A percentile compares a stretch with the other conserved stretches of the same genome.
phyloP scores from a whole-genome alignment of 1,140 invertebrate genomes.

The Formica selysi region DNA sequence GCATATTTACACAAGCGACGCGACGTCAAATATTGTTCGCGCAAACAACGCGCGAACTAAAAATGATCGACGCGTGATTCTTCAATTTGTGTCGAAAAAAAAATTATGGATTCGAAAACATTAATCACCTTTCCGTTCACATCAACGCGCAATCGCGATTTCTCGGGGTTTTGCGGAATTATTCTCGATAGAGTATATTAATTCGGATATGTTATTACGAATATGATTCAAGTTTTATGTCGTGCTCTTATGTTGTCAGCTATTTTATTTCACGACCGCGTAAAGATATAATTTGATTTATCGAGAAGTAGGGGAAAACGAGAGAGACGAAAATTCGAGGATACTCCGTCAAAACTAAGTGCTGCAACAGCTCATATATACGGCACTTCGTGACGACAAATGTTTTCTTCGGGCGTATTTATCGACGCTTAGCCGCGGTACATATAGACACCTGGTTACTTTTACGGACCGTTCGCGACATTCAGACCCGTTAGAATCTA shows the following conservation, averaged over 20 bases:
- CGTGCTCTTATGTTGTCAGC: neutral
- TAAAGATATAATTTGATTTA: neutral
- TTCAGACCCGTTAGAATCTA: slow-evolving; percentile 43
- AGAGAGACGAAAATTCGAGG: neutral
- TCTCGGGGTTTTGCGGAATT: too few species aligned
- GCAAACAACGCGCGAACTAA: slow-evolving; percentile 15
- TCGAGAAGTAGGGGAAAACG: neutral
- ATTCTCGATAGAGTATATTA: too few species aligned
- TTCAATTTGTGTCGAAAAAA: neutral
- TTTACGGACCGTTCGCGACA: slow-evolving; percentile 22
- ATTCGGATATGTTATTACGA: neutral
- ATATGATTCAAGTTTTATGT: neutral
- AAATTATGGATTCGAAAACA: slow-evolving; percentile 18
- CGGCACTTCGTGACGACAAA: slow-evolving; percentile 6
- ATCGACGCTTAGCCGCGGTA: slow-evolving; percentile 18
- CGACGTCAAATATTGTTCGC: slow-evolving; percentile 28
- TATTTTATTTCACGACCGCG: neutral
- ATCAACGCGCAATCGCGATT: too few species aligned
- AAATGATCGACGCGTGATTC: slow-evolving; percentile 22
- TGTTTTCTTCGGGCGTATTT: slow-evolving; percentile 16
- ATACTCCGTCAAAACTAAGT: neutral
- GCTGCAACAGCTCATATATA: neutral
- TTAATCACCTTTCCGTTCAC: neutral
- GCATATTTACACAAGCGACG: slow-evolving; percentile 41
- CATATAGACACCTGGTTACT: neutral